Evolutionary conservation across 2,888 invertebrate genomes (phyloP).

Genomic region (Caenorhabditis auriculariae): DNA sequence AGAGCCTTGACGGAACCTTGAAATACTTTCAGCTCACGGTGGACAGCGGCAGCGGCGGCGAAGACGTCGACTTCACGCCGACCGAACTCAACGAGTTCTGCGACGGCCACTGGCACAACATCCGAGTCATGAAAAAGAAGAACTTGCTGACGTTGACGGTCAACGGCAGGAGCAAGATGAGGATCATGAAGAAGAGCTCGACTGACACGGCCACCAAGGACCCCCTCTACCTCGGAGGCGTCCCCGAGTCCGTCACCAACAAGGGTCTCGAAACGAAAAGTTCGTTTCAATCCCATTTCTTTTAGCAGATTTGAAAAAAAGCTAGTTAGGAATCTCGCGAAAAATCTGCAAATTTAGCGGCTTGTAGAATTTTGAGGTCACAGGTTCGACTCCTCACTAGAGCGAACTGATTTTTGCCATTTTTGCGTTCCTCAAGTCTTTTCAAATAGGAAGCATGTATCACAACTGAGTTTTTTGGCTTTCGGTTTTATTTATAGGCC

Average conservation of each 20-base stretch:
- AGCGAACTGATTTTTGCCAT: no score
- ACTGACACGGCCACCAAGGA: constrained; percentile 78
- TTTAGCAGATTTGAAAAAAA: background rate
- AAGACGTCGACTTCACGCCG: constrained; percentile 64
- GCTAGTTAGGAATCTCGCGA: background rate
- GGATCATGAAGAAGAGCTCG: constrained; percentile 72
- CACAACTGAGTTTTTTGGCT: background rate
- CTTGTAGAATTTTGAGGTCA: background rate
- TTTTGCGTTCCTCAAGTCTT: no score
- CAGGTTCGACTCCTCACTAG: no score
- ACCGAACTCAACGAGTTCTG: constrained; percentile 72
- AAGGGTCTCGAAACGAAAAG: constrained; percentile 31
- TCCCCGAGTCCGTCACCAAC: constrained; percentile 46
- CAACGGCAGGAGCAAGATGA: constrained; percentile 77
- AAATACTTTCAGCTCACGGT: constrained; percentile 62
- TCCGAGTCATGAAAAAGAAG: constrained; percentile 81
- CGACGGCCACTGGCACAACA: constrained; percentile 91
- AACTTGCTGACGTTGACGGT: constrained; percentile 85
- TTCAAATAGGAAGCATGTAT: background rate
- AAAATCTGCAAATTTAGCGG: background rate
- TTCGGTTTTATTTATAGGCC: background rate
- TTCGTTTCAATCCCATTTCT: background rate
- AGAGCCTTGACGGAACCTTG: no score
- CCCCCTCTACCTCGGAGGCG: constrained; percentile 81
- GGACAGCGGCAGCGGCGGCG: constrained; percentile 73